phyloP scores from a whole-genome alignment of 2,888 invertebrate genomes.

The Agrochola lychnidis region DNA sequence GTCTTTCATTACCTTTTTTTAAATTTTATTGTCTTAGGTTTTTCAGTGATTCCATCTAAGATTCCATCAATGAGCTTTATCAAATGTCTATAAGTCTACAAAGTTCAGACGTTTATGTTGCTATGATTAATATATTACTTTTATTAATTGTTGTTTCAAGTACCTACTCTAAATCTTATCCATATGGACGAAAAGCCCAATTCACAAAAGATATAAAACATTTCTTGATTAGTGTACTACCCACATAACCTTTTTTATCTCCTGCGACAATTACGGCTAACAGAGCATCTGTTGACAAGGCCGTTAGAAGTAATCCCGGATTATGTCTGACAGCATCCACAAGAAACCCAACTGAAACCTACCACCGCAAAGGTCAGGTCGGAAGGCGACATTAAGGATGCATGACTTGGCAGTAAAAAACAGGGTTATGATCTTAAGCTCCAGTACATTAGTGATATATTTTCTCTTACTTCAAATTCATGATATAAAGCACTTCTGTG shows the following conservation, averaged over 20 bases:
- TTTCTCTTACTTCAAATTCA: neutral
- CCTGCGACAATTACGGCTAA: constrained; percentile 20
- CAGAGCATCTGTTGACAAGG: constrained; percentile 30
- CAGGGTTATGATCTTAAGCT: neutral
- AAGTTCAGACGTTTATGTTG: too few species aligned
- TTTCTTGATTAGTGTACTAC: neutral
- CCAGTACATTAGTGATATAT: neutral
- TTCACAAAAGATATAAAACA: neutral
- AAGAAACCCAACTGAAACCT: constrained; percentile 23
- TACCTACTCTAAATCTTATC: neutral
- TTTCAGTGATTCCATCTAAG: too few species aligned
- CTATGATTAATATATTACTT: too few species aligned
- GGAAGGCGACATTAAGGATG: constrained; percentile 30
- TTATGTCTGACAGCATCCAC: constrained; percentile 45
- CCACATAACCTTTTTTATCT: constrained; percentile 13
- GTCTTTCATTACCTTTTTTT: too few species aligned
- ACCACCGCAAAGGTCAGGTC: constrained; percentile 37
- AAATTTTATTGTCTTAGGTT: too few species aligned
- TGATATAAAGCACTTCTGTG: too few species aligned
- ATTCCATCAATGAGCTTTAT: too few species aligned
- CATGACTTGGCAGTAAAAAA: constrained; percentile 38
- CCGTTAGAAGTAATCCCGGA: constrained; percentile 42
- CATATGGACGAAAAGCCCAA: neutral
- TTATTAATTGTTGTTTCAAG: too few species aligned
- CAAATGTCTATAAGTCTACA: too few species aligned